phyloP scores from a whole-genome alignment of 2,888 invertebrate genomes.

The Nudaria mundana region DNA sequence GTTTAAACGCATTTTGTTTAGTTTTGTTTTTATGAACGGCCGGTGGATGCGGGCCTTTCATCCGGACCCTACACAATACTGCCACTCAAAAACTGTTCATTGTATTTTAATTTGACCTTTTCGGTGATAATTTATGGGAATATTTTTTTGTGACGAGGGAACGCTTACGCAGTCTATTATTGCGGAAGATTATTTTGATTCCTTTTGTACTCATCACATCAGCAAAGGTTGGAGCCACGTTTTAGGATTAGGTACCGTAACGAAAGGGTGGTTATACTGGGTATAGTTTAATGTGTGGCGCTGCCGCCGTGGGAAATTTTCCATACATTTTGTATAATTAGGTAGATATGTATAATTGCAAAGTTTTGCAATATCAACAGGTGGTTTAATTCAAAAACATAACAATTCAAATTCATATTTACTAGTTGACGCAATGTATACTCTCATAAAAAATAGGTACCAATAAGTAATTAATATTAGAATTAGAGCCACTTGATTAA shows the following conservation, averaged over 20 bases:
- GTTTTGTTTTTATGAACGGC: slow-evolving; percentile 77
- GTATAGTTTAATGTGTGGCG: no score
- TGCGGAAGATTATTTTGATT: slow-evolving; percentile 66
- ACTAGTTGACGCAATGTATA: no score
- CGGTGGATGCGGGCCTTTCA: slow-evolving; percentile 75
- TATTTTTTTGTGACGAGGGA: slow-evolving; percentile 55
- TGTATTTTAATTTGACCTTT: slow-evolving; percentile 82
- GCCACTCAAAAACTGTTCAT: slow-evolving; percentile 81
- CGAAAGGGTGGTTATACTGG: slow-evolving; percentile 33
- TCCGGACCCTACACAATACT: slow-evolving; percentile 76
- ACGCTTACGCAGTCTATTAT: slow-evolving; percentile 77
- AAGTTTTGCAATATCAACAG: background rate
- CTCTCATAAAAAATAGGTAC: no score
- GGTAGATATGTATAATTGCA: slow-evolving; percentile 1
- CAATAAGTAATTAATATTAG: no score
- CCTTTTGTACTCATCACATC: slow-evolving; percentile 63
- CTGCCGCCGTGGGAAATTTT: slow-evolving; percentile 40
- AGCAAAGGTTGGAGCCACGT: slow-evolving; percentile 51
- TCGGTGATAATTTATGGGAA: slow-evolving; percentile 80
- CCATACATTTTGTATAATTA: no score
- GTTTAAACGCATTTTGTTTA: slow-evolving; percentile 79
- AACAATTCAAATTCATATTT: no score
- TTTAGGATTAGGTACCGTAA: slow-evolving; percentile 31
- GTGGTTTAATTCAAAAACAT: background rate
- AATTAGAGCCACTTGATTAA: no score